A percentile compares a stretch with the other conserved stretches of the same genome.
Evolutionary conservation across 2,888 invertebrate species (phyloP).

Genomic region (Stictocephala bisonia): DNA sequence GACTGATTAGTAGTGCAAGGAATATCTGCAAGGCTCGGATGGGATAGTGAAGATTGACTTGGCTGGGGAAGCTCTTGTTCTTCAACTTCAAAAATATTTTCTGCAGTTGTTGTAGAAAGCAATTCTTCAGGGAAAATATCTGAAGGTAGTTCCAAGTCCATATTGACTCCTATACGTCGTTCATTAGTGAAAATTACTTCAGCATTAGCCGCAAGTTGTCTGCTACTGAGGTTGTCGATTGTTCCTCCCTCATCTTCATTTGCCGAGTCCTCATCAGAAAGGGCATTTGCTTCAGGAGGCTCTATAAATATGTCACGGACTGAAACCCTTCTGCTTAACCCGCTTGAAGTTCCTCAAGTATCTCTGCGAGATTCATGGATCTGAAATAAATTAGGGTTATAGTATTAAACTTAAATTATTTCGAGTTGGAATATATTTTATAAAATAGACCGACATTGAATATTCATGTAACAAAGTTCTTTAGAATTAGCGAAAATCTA

Average conservation of each 20-base stretch:
- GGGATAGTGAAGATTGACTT: conserved; percentile 14
- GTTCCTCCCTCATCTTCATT: conserved; percentile 46
- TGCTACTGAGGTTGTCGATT: conserved; percentile 35
- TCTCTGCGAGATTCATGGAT: conserved; percentile 35
- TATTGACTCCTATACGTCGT: conserved; percentile 20
- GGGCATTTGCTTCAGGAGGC: conserved; percentile 34
- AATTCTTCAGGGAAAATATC: conserved; percentile 37
- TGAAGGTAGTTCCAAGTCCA: conserved; percentile 22
- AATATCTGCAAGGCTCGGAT: neutral
- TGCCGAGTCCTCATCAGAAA: conserved; percentile 48
- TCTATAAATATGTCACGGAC: conserved; percentile 41
- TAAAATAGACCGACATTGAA: too few species aligned
- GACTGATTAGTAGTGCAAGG: neutral
- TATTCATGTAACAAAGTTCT: too few species aligned
- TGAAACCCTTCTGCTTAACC: conserved; percentile 28
- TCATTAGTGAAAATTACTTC: conserved; percentile 25
- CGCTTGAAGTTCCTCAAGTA: conserved; percentile 29
- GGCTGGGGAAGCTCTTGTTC: too few species aligned
- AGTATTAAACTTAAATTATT: too few species aligned
- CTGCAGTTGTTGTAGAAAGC: neutral
- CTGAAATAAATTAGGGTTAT: conserved; percentile 5
- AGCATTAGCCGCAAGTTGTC: conserved; percentile 38
- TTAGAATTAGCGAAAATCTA: too few species aligned
- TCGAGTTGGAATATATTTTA: too few species aligned
- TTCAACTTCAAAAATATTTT: too few species aligned